Percentiles rank a stretch among this genome's conserved stretches.
phyloP scores from a whole-genome alignment of 2,113 vertebrate genomes.

The Lates calcarifer region DNA sequence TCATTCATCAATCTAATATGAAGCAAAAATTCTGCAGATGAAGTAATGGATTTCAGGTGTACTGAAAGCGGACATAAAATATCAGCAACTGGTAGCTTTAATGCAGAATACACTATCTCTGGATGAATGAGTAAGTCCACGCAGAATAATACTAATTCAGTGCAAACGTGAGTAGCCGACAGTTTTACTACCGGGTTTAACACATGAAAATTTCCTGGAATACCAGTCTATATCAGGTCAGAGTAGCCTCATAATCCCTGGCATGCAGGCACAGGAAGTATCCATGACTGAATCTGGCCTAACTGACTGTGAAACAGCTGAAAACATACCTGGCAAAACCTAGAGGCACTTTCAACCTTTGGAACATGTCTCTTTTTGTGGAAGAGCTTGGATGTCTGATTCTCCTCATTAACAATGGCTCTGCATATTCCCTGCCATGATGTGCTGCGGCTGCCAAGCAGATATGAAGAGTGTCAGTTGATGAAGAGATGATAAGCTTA shows the following conservation, averaged over 20 bases:
- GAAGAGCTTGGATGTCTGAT: constrained; percentile 19
- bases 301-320: background rate
- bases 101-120: background rate
- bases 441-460: constrained; percentile 31
- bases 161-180: background rate
- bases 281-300: background rate
- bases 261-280: background rate
- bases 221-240: background rate
- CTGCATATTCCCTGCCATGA: constrained; percentile 2
- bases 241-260: background rate
- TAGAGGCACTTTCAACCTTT: constrained; percentile 71
- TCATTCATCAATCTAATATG: background rate
- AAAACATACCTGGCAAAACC: constrained; percentile 73
- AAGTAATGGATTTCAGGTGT: background rate
- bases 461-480: constrained; percentile 29
- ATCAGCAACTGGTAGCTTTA: background rate
- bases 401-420: constrained; percentile 19
- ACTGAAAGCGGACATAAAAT: background rate
- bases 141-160: background rate
- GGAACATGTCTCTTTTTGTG: constrained; percentile 61
- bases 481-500: constrained; percentile 68
- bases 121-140: background rate
- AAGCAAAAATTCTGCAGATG: background rate
- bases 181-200: background rate
- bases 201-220: background rate